Evolutionary conservation across 2,888 invertebrate species (phyloP).

Genomic region (Proisotoma minuta): DNA sequence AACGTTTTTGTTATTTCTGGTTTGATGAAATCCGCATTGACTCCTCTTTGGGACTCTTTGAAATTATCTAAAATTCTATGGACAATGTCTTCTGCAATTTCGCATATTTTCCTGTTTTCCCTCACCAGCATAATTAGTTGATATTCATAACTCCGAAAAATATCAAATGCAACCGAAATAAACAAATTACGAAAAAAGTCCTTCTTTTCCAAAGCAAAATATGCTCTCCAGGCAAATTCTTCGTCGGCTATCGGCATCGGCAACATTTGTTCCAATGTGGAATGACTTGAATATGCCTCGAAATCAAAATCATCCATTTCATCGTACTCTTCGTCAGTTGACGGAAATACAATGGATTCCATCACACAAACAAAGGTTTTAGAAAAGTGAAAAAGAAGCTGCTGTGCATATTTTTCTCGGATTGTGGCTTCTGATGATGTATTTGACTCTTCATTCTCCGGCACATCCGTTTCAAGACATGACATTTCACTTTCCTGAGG

Average conservation of each 20-base stretch:
- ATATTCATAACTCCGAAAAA: constrained; percentile 7
- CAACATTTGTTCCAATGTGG: not conserved
- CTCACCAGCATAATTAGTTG: constrained; percentile 7
- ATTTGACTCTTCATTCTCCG: too few relatives aligned
- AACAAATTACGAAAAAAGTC: not conserved
- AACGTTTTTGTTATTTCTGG: constrained; percentile 3
- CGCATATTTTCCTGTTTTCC: constrained; percentile 6
- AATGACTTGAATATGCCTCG: not conserved
- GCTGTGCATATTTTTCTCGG: not conserved
- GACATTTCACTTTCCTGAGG: too few relatives aligned
- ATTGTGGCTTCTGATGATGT: too few relatives aligned
- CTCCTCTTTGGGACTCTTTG: constrained; percentile 7
- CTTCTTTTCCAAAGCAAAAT: constrained; percentile 1
- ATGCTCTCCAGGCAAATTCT: constrained; percentile 5
- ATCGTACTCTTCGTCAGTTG: not conserved
- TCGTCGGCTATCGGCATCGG: not conserved
- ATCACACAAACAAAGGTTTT: constrained; percentile 10
- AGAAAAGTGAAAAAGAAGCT: not conserved
- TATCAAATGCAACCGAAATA: constrained; percentile 9
- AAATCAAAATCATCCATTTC: constrained; percentile 3
- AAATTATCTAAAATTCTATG: constrained; percentile 11
- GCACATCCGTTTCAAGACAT: too few relatives aligned
- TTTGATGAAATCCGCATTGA: constrained; percentile 7
- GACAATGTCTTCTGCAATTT: constrained; percentile 14
- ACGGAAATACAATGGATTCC: constrained; percentile 7